Conservation (phyloP, 2,797 vertebrate genomes). For the Lacerta agilis region DNA sequence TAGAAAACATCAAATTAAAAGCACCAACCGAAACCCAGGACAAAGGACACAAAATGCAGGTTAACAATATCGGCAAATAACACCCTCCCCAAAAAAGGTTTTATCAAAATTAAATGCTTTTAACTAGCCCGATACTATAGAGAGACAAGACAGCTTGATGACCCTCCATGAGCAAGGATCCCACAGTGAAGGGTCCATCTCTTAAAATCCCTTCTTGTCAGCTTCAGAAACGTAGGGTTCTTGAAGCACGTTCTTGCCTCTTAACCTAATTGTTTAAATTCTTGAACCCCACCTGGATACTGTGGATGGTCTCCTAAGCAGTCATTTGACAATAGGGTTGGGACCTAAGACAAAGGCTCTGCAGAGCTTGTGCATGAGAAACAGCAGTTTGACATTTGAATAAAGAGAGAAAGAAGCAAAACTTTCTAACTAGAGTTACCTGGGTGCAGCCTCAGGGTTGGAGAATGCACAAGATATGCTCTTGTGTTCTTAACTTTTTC, state of each 20-base stretch:
- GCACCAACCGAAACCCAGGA: background rate
- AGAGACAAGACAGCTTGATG: background rate
- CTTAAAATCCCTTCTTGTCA: background rate
- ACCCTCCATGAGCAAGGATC: background rate
- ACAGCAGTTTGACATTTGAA: background rate
- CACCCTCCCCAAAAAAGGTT: too few species aligned
- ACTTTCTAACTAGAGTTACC: background rate
- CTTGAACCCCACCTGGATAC: background rate
- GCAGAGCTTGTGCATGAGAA: background rate
- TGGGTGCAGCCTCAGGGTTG: too few species aligned
- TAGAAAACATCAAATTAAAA: background rate
- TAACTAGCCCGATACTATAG: background rate
- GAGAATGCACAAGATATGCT: background rate
- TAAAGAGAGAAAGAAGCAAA: background rate
- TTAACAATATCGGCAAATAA: background rate
- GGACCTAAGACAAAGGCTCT: background rate
- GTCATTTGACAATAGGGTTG: background rate
- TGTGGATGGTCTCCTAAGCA: background rate
- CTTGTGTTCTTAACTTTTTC: background rate
- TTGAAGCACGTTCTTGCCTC: background rate
- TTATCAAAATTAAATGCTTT: background rate
- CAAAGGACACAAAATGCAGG: background rate
- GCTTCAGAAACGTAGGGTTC: background rate
- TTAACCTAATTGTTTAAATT: background rate
- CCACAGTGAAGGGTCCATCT: background rate